A percentile compares a stretch with the other conserved stretches of the same genome.
phyloP scores from a whole-genome alignment of 2,888 invertebrate species.

The Clusia tigrina region DNA sequence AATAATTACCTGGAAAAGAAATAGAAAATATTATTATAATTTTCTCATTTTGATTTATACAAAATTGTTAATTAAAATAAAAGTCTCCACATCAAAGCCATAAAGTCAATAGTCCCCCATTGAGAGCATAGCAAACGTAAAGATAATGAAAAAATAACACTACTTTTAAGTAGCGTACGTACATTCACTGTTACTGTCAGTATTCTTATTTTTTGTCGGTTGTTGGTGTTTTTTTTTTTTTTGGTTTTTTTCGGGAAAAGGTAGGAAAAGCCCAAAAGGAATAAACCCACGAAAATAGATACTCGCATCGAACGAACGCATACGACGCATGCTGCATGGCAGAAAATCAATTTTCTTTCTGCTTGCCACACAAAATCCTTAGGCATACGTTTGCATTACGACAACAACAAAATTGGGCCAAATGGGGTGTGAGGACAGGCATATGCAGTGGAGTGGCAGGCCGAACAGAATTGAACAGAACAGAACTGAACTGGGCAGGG shows the following conservation, averaged over 20 bases:
- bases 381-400: background rate
- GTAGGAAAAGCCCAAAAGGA: background rate
- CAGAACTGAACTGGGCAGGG: too few species aligned
- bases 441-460: background rate
- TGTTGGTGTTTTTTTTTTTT: background rate
- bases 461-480: too few species aligned
- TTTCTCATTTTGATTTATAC: too few species aligned
- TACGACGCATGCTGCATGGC: background rate
- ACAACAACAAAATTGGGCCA: background rate
- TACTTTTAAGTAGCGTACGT: background rate
- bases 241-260: background rate
- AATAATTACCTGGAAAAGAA: too few species aligned
- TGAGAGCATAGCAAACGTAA: background rate
- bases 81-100: too few species aligned
- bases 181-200: background rate
- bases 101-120: background rate
- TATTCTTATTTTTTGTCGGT: too few species aligned
- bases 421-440: background rate
- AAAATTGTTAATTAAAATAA: too few species aligned
- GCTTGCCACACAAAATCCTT: background rate
- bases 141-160: background rate
- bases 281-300: background rate
- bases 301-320: conserved; percentile 3
- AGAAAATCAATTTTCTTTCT: conserved; percentile 2
- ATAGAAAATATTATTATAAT: too few species aligned